Evolutionary conservation across 1,140 invertebrate species (phyloP).

Genomic region (Drosophila truncata): DNA sequence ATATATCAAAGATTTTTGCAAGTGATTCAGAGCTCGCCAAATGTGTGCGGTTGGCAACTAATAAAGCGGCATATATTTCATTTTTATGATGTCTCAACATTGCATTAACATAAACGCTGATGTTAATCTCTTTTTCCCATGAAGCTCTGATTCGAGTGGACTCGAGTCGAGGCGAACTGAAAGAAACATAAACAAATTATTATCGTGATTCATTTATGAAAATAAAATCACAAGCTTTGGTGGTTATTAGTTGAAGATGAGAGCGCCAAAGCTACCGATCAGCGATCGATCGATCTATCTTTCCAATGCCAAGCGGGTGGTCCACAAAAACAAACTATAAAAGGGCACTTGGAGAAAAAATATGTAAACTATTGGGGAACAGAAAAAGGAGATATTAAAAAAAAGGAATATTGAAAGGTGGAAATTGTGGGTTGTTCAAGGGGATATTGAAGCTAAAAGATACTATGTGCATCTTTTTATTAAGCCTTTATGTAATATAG

Average conservation of each 20-base stretch:
- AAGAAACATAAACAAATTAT: constrained; percentile 81
- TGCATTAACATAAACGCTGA: constrained; percentile 78
- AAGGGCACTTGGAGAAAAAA: constrained; percentile 4
- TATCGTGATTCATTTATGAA: constrained; percentile 80
- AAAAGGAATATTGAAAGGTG: too few relatives aligned
- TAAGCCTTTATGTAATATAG: background rate
- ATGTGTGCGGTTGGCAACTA: constrained; percentile 21
- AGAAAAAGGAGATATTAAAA: too few relatives aligned
- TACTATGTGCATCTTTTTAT: background rate
- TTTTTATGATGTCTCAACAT: constrained; percentile 74
- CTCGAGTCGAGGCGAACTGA: constrained; percentile 11
- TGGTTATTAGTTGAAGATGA: constrained; percentile 75
- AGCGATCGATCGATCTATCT: constrained; percentile 37
- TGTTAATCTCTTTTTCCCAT: constrained; percentile 82
- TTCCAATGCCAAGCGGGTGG: constrained; percentile 61
- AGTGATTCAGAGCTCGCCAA: constrained; percentile 64
- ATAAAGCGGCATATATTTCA: constrained; percentile 71
- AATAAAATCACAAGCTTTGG: constrained; percentile 70
- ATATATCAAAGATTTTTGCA: constrained; percentile 52
- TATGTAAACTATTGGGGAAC: accelerated
- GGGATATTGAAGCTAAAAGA: background rate
- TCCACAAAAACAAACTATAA: constrained; percentile 29
- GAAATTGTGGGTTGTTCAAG: too few relatives aligned
- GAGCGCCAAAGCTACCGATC: constrained; percentile 72
- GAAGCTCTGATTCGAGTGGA: constrained; percentile 50